Conservation (phyloP, 2,797 vertebrate genomes). For the Psittacula echo region DNA sequence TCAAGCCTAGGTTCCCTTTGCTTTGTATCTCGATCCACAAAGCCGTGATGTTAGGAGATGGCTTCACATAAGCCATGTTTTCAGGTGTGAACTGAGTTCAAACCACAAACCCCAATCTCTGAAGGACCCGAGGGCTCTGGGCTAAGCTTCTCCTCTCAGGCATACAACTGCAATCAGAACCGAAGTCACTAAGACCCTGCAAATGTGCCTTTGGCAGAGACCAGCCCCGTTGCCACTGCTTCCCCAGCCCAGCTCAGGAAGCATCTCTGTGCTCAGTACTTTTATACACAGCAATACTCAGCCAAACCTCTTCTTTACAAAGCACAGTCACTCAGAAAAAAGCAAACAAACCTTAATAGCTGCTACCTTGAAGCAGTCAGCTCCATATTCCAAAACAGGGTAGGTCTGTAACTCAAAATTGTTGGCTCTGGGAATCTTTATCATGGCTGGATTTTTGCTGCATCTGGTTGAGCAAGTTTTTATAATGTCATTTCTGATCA, state of each 20-base stretch:
- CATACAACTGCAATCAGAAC: background rate
- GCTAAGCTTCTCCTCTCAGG: background rate
- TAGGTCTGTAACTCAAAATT: background rate
- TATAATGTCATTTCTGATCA: conserved; percentile 13
- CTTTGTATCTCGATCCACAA: background rate
- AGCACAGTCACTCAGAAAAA: conserved; percentile 9
- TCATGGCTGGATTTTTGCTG: background rate
- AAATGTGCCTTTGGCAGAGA: background rate
- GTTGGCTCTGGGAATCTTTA: conserved; percentile 10
- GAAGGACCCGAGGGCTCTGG: background rate
- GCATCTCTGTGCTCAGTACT: background rate
- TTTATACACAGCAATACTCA: background rate
- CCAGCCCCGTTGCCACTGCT: background rate
- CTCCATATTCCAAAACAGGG: background rate
- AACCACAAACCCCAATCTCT: background rate
- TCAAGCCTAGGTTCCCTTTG: fast-evolving
- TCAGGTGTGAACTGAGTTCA: background rate
- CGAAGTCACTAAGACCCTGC: background rate
- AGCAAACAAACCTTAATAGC: conserved; percentile 48
- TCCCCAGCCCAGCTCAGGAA: background rate
- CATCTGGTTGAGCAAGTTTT: background rate
- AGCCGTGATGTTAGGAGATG: fast-evolving
- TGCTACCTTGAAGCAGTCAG: background rate
- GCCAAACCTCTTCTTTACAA: background rate
- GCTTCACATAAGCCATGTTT: background rate